phyloP scores from a whole-genome alignment of 1,140 invertebrate species.

The Drosophila virilis region DNA sequence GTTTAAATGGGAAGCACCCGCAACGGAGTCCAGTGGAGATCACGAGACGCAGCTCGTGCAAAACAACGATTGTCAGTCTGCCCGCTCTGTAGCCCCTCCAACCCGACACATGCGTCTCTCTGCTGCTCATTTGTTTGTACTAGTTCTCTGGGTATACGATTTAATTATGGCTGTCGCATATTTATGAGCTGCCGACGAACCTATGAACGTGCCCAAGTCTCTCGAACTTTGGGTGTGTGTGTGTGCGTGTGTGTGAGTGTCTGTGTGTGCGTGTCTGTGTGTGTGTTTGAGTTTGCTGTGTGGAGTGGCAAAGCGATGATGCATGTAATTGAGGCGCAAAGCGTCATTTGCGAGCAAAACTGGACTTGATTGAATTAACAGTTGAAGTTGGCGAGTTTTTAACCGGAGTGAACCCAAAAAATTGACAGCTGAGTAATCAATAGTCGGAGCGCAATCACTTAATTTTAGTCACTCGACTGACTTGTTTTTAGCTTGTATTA shows the following conservation, averaged over 20 bases:
- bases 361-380: constrained; percentile 43
- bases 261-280: constrained; percentile 7
- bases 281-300: constrained; percentile 26
- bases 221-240: constrained; percentile 10
- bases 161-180: constrained; percentile 49
- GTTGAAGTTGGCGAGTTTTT: constrained; percentile 29
- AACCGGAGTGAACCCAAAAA: constrained; percentile 35
- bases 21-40: constrained; percentile 31
- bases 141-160: constrained; percentile 2
- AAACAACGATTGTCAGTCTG: constrained; percentile 40
- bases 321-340: constrained; percentile 44
- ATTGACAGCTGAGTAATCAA: constrained; percentile 43
- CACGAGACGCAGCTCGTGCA: constrained; percentile 74
- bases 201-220: constrained; percentile 41
- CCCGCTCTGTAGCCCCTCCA: not conserved
- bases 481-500: too few relatives aligned
- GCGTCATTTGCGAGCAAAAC: constrained; percentile 27
- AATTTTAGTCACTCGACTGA: constrained; percentile 14
- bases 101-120: not conserved
- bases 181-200: constrained; percentile 52
- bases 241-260: constrained; percentile 15
- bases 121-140: not conserved
- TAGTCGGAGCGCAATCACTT: constrained; percentile 33
- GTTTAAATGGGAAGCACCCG: constrained; percentile 63
- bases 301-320: constrained; percentile 46